Conservation (phyloP, 53 echinoderm and acorn worm genomes). For the Actinopyga echinites region DNA sequence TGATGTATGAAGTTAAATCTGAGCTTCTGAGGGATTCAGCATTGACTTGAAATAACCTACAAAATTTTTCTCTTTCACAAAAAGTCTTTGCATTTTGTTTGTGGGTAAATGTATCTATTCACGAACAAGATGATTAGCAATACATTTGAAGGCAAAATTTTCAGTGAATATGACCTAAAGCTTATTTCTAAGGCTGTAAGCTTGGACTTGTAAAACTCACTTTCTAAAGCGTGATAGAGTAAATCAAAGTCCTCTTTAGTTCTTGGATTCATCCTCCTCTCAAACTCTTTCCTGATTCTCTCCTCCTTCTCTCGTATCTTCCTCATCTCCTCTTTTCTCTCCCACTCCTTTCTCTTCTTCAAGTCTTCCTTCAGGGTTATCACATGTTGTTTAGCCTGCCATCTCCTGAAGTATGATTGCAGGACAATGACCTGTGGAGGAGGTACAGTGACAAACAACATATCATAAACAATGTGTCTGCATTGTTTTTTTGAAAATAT, state of each 20-base stretch:
- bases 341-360: constrained; percentile 79
- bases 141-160: no score
- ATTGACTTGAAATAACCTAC: no score
- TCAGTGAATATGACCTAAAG: no score
- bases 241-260: constrained; percentile 98
- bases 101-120: no score
- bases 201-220: constrained; percentile 57
- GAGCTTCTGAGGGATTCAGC: no score
- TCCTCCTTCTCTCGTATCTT: constrained; percentile 98
- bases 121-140: no score
- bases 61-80: no score
- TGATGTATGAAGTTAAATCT: no score
- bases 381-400: constrained; percentile 89
- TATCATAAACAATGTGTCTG: background rate
- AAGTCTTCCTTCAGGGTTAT: constrained; percentile 75
- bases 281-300: constrained; percentile 91
- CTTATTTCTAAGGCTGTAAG: no score
- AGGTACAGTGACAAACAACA: constrained; percentile 15
- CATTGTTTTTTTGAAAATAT: background rate
- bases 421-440: constrained; percentile 80
- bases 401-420: constrained; percentile 95
- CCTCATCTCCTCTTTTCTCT: constrained; percentile 88
- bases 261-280: constrained; percentile 94
- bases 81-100: no score
- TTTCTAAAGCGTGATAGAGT: constrained; percentile 96